A percentile compares a stretch with the other conserved stretches of the same genome.
Conservation (phyloP, 2,113 vertebrate species). For the Varanus komodoensis region DNA sequence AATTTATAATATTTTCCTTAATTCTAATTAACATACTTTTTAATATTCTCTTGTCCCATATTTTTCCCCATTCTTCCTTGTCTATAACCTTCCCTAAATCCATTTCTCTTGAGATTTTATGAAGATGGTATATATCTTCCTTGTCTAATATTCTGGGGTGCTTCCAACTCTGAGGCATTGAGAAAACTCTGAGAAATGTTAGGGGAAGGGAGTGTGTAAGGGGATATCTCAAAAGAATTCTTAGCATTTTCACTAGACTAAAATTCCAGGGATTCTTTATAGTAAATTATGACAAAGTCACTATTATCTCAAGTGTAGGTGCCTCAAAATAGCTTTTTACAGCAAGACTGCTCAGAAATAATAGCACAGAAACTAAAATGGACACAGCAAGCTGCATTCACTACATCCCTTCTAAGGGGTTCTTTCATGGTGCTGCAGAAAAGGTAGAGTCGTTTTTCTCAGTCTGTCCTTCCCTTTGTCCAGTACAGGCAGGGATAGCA, state of each 20-base stretch:
- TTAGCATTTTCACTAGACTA: neutral
- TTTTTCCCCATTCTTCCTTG: no score
- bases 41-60: no score
- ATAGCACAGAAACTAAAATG: neutral
- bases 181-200: neutral
- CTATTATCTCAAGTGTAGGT: neutral
- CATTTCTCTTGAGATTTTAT: no score
- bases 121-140: no score
- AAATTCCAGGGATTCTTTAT: neutral
- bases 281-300: neutral
- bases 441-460: neutral
- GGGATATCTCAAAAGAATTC: neutral
- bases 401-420: neutral
- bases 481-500: neutral
- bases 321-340: neutral
- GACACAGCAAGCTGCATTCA: neutral
- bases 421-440: neutral
- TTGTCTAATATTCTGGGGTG: no score
- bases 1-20: no score
- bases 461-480: neutral
- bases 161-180: neutral
- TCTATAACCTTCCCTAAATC: no score
- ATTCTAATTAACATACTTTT: no score
- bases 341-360: neutral
- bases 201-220: neutral